Evolutionary conservation across 2,888 invertebrate genomes (phyloP).

Genomic region (Chydorus sphaericus): DNA sequence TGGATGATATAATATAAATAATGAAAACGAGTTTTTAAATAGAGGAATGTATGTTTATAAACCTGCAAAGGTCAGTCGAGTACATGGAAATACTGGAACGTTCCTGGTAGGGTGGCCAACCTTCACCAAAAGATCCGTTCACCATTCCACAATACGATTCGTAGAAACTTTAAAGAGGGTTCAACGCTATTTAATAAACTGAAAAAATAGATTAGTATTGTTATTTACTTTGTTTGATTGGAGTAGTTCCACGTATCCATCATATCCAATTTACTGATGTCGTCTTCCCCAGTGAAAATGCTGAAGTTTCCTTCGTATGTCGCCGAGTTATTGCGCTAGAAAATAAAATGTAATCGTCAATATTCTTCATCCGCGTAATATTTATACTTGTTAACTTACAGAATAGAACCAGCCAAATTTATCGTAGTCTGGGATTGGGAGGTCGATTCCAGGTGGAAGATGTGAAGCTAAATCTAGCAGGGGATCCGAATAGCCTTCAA

Average conservation of each 20-base stretch:
- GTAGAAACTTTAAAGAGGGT: constrained; percentile 28
- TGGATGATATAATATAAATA: background rate
- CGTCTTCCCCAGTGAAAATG: constrained; percentile 51
- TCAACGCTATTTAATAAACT: too few relatives aligned
- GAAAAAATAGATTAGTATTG: background rate
- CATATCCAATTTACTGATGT: constrained; percentile 49
- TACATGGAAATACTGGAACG: constrained; percentile 47
- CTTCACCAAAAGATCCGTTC: constrained; percentile 62
- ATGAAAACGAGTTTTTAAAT: background rate
- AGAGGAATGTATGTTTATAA: background rate
- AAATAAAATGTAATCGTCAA: background rate
- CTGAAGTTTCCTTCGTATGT: constrained; percentile 59
- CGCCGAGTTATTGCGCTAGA: constrained; percentile 58
- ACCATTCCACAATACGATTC: constrained; percentile 47
- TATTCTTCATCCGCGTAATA: background rate
- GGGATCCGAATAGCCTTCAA: constrained; percentile 64
- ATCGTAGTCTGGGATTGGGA: constrained; percentile 46
- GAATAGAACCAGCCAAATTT: constrained; percentile 75
- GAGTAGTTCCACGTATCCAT: constrained; percentile 55
- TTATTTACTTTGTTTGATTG: constrained; percentile 33
- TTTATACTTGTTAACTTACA: constrained; percentile 32
- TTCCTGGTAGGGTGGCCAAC: constrained; percentile 49
- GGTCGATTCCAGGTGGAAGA: constrained; percentile 31
- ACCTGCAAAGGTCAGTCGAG: constrained; percentile 64
- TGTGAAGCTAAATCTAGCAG: constrained; percentile 47